phyloP scores from a whole-genome alignment of 2,797 vertebrate genomes.

The Lacerta bilineata region DNA sequence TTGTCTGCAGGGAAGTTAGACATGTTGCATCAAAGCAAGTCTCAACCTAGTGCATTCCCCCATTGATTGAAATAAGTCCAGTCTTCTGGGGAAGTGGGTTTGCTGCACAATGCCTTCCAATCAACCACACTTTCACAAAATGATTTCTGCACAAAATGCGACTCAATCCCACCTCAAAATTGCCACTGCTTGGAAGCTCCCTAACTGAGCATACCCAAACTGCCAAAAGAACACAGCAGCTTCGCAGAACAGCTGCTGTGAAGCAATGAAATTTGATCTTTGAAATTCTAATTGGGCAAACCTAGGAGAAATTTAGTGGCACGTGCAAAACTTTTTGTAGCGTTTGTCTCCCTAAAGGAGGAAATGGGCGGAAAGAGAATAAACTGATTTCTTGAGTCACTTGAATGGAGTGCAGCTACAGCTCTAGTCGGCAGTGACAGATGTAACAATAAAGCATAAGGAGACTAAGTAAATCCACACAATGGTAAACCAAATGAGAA shows the following conservation, averaged over 20 bases:
- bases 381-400: not conserved
- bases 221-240: slow-evolving; percentile 5
- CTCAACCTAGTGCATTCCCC: too few species aligned
- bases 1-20: too few species aligned
- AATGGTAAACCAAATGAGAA: not conserved
- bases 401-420: not conserved
- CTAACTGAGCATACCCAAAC: not conserved
- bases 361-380: not conserved
- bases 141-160: too few species aligned
- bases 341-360: not conserved
- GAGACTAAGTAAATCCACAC: slow-evolving; percentile 28
- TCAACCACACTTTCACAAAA: too few species aligned
- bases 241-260: slow-evolving; percentile 11
- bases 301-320: not conserved
- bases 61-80: too few species aligned
- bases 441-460: not conserved
- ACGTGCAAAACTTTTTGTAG: not conserved
- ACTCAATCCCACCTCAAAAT: too few species aligned
- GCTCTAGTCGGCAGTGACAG: not conserved
- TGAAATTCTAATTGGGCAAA: slow-evolving; percentile 42
- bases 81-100: too few species aligned
- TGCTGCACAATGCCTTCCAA: too few species aligned
- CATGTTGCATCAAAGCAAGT: too few species aligned
- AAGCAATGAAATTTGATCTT: slow-evolving; percentile 16
- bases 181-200: too few species aligned